Base-by-base conservation (phyloP, 1,140 invertebrate genomes). In the Leptonema lineaticorne region DNA sequence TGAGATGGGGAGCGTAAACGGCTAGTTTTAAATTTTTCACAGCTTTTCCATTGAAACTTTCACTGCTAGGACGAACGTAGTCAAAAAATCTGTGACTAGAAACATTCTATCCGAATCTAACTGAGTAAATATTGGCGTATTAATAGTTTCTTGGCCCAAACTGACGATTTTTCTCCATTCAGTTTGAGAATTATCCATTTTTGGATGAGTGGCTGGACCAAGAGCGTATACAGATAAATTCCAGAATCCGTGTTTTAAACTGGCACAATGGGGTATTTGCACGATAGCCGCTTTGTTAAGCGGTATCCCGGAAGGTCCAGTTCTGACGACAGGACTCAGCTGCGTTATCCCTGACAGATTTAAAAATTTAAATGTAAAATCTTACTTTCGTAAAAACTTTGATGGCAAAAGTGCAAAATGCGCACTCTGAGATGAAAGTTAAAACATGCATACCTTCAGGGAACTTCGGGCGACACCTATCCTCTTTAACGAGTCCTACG, bases 71-170 rank as follows among this genome's bases (percentile, higher is more conserved):
- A 94, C 93, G 79, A 94, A 96, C 30, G 92, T 88, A 2, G 91
- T 89, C 57, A 97, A 82, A 74, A 90, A 89, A 77, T 97, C 95
- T 0, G 92, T 93, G 73, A 97, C 92, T 63, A 97, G 86, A 80
- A 91, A 96, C 67, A 92, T 92, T 80, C 92, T 89, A 70, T 89
- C 89, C 59, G 87, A 85, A 77, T 98, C 95, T 48, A 98, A 81
- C 78, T 98, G 95, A 26, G 92, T 92, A 78, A 96, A 98, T 37
- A 96, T 88, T 7, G 93, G 92, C 0, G 95, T 97, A 78, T 97
- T 96, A 73, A 97, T 95, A 5, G 94, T 97, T 81, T 98, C 95
- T 79, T 95, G 92, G 0, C 95, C 95, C 16, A 97, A 84, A 8
- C 93, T 94, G 8, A 95, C 88, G 0, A 95, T 86, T 76, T 90